phyloP scores from a whole-genome alignment of 2,113 vertebrate genomes.

The Rhinopomastus cyanomelas region DNA sequence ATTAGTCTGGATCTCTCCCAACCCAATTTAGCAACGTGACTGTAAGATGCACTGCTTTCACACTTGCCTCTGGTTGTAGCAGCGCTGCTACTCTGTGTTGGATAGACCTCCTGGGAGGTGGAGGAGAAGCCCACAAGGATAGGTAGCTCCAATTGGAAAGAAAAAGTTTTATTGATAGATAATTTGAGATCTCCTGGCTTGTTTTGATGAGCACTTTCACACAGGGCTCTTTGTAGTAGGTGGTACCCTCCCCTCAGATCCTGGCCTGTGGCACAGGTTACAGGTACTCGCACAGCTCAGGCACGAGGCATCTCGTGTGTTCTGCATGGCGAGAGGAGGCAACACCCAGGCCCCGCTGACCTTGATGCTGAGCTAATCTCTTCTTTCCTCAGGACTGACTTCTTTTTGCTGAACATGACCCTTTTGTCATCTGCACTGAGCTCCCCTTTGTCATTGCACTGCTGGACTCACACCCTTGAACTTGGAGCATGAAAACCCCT shows the following conservation, averaged over 20 bases:
- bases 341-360: neutral
- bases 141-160: neutral
- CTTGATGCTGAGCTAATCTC: neutral
- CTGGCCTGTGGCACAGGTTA: neutral
- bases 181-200: neutral
- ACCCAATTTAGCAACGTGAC: neutral
- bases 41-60: neutral
- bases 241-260: neutral
- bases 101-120: neutral
- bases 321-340: neutral
- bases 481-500: neutral
- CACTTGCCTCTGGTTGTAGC: neutral
- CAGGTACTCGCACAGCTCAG: neutral
- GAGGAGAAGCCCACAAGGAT: neutral
- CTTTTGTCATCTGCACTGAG: neutral
- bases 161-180: neutral
- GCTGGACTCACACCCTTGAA: constrained; percentile 59
- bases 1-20: neutral
- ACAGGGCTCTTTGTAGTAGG: neutral
- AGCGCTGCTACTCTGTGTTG: neutral
- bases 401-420: neutral
- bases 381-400: neutral
- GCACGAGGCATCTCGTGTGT: neutral
- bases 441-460: constrained; percentile 55
- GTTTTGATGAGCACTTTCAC: neutral